Conservation (phyloP, 2,113 vertebrate genomes). For the Gambusia affinis region DNA sequence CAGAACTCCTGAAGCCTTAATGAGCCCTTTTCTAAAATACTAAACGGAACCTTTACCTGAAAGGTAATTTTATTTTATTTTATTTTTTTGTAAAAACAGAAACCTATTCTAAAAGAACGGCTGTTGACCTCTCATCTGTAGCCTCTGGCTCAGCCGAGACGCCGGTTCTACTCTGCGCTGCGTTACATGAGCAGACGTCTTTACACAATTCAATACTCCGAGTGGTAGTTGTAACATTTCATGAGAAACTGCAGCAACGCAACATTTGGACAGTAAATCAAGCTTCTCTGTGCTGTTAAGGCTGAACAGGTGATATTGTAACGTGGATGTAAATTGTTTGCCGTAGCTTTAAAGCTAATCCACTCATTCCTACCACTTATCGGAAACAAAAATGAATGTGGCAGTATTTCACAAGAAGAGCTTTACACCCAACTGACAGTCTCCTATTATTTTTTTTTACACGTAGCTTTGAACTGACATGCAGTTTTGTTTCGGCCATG, state of each 20-base stretch:
- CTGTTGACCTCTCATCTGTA: constrained; percentile 10
- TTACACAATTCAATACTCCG: constrained; percentile 11
- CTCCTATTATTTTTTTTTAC: not conserved
- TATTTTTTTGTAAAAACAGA: not conserved
- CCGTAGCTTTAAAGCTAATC: constrained; percentile 43
- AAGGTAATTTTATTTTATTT: not conserved
- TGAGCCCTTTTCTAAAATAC: not conserved
- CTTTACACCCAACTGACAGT: constrained; percentile 20
- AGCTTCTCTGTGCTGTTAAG: not conserved
- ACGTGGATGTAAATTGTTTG: constrained; percentile 31
- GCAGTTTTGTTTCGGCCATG: constrained; percentile 1
- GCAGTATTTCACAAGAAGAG: constrained; percentile 16
- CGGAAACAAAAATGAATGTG: constrained; percentile 1
- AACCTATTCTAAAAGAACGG: constrained; percentile 18
- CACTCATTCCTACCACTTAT: constrained; percentile 15
- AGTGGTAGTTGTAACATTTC: not conserved
- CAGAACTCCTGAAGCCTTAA: not conserved
- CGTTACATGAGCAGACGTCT: constrained; percentile 20
- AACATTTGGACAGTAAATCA: constrained; percentile 1
- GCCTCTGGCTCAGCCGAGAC: constrained; percentile 15
- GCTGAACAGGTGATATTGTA: constrained; percentile 28
- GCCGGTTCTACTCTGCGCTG: constrained; percentile 5
- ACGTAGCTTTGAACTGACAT: not conserved
- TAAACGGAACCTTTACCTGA: constrained; percentile 12
- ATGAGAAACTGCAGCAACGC: constrained; percentile 1